phyloP scores from a whole-genome alignment of 2,888 invertebrate species.

The Leptinotarsa rubiginosa region DNA sequence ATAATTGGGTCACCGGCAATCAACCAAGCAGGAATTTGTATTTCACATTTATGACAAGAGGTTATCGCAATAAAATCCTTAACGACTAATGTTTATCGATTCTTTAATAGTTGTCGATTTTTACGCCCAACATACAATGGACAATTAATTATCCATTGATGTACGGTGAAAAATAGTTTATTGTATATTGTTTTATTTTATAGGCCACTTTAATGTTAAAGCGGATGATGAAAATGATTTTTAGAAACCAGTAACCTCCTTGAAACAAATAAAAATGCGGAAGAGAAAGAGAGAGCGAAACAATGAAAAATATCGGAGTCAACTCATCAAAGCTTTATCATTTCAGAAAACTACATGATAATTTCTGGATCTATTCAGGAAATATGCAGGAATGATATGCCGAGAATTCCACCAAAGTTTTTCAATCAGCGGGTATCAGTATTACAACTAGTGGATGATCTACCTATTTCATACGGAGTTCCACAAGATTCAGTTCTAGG shows the following conservation, averaged over 20 bases:
- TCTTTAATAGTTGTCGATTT: conserved; percentile 1
- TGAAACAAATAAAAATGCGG: neutral
- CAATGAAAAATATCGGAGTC: neutral
- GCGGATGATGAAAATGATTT: neutral
- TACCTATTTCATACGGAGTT: no score
- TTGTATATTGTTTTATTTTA: conserved; percentile 8
- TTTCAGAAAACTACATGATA: no score
- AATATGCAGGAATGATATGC: no score
- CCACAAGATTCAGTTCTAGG: no score
- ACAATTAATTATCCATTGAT: conserved; percentile 1
- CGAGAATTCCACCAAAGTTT: no score
- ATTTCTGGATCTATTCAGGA: no score
- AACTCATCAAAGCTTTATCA: no score
- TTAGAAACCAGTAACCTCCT: neutral
- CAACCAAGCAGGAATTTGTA: neutral
- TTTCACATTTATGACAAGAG: neutral
- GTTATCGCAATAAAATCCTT: conserved; percentile 9
- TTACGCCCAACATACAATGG: neutral
- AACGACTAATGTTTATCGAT: conserved; percentile 8
- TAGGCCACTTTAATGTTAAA: neutral
- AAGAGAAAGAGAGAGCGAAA: neutral
- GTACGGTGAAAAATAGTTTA: neutral
- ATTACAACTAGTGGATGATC: no score
- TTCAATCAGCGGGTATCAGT: no score
- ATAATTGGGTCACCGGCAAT: conserved; percentile 3